phyloP scores from a whole-genome alignment of 2,888 invertebrate species.

The Salticus scenicus region DNA sequence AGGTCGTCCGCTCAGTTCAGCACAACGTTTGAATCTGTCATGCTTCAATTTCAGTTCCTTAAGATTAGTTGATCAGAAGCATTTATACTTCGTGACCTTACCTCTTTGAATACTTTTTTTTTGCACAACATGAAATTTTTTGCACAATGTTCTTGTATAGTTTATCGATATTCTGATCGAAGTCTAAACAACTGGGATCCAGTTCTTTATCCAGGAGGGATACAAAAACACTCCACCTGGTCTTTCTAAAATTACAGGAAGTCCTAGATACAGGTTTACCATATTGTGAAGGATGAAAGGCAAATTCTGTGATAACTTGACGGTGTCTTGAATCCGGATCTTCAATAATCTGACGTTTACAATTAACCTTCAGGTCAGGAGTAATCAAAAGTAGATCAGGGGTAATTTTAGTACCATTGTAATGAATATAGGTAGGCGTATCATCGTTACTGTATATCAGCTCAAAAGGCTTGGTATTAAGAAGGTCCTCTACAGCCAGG shows the following conservation, averaged over 20 bases:
- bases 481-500: no score
- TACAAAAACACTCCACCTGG: no score
- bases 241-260: conserved; percentile 4
- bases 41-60: not conserved
- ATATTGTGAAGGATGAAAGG: not conserved
- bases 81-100: not conserved
- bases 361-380: not conserved
- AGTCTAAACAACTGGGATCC: no score
- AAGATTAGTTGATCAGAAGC: not conserved
- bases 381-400: not conserved
- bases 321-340: conserved; percentile 6
- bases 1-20: not conserved
- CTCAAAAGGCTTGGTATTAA: no score
- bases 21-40: not conserved
- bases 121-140: no score
- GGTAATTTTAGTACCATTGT: not conserved
- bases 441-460: no score
- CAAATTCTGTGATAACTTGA: not conserved
- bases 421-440: not conserved
- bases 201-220: no score
- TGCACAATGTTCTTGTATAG: no score
- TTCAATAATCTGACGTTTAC: not conserved
- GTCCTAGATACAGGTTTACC: not conserved
- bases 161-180: no score
- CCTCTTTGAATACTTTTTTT: no score